Evolutionary conservation across 2,888 invertebrate genomes (phyloP).

Genomic region (Heliothis peltigera): DNA sequence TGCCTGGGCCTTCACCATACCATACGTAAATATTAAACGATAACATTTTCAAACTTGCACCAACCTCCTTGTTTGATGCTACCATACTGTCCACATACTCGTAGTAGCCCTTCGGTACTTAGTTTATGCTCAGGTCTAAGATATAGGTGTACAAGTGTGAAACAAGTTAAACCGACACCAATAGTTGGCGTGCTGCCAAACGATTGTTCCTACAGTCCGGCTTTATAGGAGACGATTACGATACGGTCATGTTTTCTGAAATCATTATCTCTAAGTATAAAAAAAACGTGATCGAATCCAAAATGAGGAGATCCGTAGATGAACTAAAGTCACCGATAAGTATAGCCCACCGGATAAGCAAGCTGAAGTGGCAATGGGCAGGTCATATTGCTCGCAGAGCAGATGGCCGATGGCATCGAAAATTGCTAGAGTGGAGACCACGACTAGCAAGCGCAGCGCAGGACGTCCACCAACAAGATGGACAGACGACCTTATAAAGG

Average conservation of each 20-base stretch:
- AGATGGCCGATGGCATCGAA: too few relatives aligned
- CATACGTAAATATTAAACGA: not conserved
- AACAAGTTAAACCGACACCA: constrained; percentile 74
- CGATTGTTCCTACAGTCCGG: constrained; percentile 50
- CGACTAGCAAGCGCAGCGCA: too few relatives aligned
- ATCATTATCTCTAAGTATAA: not conserved
- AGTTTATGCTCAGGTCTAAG: constrained; percentile 43
- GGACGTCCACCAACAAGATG: too few relatives aligned
- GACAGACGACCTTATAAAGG: too few relatives aligned
- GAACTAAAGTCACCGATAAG: too few relatives aligned
- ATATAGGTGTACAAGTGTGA: constrained; percentile 61
- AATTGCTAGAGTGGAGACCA: too few relatives aligned
- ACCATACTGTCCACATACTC: too few relatives aligned
- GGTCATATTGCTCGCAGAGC: too few relatives aligned
- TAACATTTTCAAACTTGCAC: not conserved
- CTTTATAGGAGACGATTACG: constrained; percentile 53
- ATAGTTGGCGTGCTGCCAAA: constrained; percentile 80
- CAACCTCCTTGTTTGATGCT: not conserved
- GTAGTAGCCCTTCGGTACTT: not conserved
- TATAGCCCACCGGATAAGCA: too few relatives aligned
- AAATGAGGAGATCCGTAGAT: too few relatives aligned
- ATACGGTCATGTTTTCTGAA: constrained; percentile 25
- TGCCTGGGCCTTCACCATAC: too few relatives aligned
- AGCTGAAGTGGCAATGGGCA: too few relatives aligned
- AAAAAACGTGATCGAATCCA: not conserved